Evolutionary conservation across 1,140 invertebrate genomes (phyloP), one percentile per base, ranked within the genome.

Genomic region (Philotrypesis tridentata): DNA sequence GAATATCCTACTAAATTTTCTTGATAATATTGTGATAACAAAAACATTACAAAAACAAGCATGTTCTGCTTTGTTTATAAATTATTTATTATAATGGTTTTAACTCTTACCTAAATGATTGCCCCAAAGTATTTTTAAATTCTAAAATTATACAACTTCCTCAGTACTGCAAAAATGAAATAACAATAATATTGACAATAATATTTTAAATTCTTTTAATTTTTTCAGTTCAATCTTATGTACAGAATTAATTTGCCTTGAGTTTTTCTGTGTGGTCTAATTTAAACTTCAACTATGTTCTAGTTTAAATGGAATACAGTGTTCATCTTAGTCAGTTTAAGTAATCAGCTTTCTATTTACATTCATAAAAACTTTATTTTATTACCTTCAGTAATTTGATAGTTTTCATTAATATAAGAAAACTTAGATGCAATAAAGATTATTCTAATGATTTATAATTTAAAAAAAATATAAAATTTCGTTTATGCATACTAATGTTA

Each of bases 401-500:
- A 4, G 21, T 17, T 55, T 17, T 55, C 21, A 21, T 55, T 55
- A 3, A 17, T 6, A 55, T 55, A 17, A n/a, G 14, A 55, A n/a
- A 6, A 55, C 14, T 14, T 25, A 65, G 61, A 14, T 23, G n/a
- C 27, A 2, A 65, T 21, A 25, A 25, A 29, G 8, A 6, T n/a
- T 27, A 27, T 27, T 27, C 25, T 12, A 65, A 27, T 3, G n/a
- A 27, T 65, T 4, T 2, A 65, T 27, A 65, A 27, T 21, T 63
- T 33, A 67, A 43, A 76, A 11, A 67, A 67, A 65, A 40, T 29
- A 55, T 31, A 21, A 61, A 7, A 23, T 14, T 76, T 23, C 23
- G 23, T 65, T 79, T 11, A 79, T 72, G 4, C 31, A 75, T 63
- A 75, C 23, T 55, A 33, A 75, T n/a, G 5, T 17, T 55, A 48